A percentile compares a stretch with the other conserved stretches of the same genome.
These are phyloP conservation scores for Galago senegalensis DNA, from an alignment of 2,797 vertebrate species.

Conservation along the genomic window DNA sequence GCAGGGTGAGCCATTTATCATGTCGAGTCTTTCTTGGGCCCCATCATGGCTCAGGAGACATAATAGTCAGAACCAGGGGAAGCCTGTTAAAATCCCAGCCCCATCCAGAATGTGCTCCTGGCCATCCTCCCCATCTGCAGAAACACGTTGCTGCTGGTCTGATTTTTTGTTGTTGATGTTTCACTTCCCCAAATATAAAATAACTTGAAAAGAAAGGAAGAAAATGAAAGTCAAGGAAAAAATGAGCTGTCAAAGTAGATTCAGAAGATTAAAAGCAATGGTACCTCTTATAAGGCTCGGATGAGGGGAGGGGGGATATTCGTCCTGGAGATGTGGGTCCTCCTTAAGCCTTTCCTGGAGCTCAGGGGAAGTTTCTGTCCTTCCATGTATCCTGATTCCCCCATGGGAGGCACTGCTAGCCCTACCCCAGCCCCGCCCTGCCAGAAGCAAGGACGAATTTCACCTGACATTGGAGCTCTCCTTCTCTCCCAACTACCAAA, in stretches of 20 bases:
- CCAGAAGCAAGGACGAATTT: not conserved
- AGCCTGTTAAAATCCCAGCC: not conserved
- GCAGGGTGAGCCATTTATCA: not conserved
- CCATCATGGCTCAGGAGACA: not conserved
- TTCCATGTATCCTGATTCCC: not conserved
- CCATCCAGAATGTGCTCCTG: rapidly evolving
- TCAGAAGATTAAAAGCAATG: not conserved
- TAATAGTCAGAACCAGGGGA: not conserved
- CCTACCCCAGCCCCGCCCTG: not conserved
- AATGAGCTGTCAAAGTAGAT: not conserved
- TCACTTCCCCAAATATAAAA: slow-evolving; percentile 7
- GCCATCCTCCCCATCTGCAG: not conserved
- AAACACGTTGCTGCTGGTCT: not conserved
- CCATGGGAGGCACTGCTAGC: rapidly evolving
- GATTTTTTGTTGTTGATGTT: not conserved
- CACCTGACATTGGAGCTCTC: not conserved
- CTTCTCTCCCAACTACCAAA: not conserved
- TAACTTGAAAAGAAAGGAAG: slow-evolving; percentile 31
- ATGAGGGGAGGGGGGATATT: not conserved
- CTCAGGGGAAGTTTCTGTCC: no score
- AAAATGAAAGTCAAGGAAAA: slow-evolving; percentile 16
- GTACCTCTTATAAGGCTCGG: not conserved
- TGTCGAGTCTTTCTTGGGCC: rapidly evolving
- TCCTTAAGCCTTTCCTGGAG: not conserved
- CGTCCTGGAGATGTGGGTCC: not conserved